A percentile compares a stretch with the other conserved stretches of the same genome.
These are phyloP conservation scores for Sialia sialis DNA, from an alignment of 2,113 vertebrate species.

Conservation along the genomic window DNA sequence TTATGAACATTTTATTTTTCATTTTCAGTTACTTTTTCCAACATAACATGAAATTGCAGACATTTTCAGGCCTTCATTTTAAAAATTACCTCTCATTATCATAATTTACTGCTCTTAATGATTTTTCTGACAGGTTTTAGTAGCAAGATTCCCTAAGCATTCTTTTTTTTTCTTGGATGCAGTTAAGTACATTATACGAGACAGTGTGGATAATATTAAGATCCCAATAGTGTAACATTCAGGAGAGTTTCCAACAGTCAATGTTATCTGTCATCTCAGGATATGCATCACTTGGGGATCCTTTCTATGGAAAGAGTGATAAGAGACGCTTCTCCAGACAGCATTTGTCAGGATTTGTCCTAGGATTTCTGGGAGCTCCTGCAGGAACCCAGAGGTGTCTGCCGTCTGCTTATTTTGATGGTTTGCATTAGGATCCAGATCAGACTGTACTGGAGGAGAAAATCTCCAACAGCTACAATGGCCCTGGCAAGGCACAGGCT, in stretches of 20 bases:
- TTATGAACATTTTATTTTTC: slow-evolving; percentile 15
- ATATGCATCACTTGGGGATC: background rate
- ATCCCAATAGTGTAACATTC: background rate
- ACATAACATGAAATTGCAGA: background rate
- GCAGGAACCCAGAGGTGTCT: background rate
- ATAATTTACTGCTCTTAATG: slow-evolving; percentile 70
- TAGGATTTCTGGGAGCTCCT: background rate
- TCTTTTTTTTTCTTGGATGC: slow-evolving; percentile 47
- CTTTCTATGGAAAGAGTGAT: background rate
- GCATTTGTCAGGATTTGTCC: background rate
- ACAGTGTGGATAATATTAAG: slow-evolving; percentile 2
- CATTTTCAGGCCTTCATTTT: slow-evolving; percentile 58
- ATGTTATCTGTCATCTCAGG: slow-evolving; percentile 11
- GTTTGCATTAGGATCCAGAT: background rate
- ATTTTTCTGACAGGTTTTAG: slow-evolving; percentile 70
- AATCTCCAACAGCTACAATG: background rate
- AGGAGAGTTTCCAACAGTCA: slow-evolving; percentile 6
- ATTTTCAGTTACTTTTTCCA: slow-evolving; percentile 3
- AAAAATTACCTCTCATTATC: slow-evolving; percentile 61
- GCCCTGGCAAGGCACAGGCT: background rate
- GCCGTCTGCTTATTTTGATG: background rate
- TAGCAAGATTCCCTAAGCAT: slow-evolving; percentile 52
- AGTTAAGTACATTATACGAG: slow-evolving; percentile 42
- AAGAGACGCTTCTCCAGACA: background rate
- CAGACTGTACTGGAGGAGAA: background rate